phyloP scores from a whole-genome alignment of 2,113 vertebrate genomes.

The Gymnobelideus leadbeateri region DNA sequence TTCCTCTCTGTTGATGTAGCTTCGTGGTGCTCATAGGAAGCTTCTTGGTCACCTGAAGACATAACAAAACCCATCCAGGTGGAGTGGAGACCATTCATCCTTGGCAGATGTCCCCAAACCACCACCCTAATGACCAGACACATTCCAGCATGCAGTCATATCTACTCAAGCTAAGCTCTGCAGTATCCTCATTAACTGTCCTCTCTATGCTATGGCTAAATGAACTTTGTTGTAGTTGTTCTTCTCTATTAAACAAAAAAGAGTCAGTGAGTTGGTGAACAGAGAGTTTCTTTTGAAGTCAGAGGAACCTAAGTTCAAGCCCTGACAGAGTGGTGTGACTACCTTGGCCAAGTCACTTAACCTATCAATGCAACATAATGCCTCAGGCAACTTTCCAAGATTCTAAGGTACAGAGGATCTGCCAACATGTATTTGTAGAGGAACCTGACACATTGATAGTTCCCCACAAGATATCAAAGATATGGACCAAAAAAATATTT shows the following conservation, averaged over 20 bases:
- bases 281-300: no score
- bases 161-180: background rate
- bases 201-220: background rate
- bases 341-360: background rate
- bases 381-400: background rate
- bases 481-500: background rate
- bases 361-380: background rate
- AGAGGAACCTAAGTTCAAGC: background rate
- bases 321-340: background rate
- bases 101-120: background rate
- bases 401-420: background rate
- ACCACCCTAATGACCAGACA: background rate
- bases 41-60: background rate
- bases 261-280: background rate
- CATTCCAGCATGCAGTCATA: background rate
- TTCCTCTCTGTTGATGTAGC: background rate
- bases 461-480: background rate
- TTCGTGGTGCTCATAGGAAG: background rate
- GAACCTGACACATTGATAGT: background rate
- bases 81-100: no score
- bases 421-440: background rate
- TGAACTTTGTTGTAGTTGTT: background rate
- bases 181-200: background rate
- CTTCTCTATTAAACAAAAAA: no score
- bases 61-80: no score